Conservation (phyloP, 2,797 vertebrate genomes). For the Chrysolophus pictus region DNA sequence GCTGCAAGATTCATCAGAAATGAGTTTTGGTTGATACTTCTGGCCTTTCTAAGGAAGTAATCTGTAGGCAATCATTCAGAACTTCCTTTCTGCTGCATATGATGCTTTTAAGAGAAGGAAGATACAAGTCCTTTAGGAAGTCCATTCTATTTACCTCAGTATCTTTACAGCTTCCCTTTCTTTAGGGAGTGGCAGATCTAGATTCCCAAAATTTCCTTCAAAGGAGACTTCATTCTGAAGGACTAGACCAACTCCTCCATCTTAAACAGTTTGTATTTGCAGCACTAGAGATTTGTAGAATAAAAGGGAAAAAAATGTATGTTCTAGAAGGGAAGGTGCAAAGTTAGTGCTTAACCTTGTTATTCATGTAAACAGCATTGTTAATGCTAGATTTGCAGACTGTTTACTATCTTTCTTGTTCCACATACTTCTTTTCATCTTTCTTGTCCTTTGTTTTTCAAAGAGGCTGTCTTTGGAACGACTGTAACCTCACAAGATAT, state of each 20-base stretch:
- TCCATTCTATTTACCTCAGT: background rate
- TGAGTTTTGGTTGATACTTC: background rate
- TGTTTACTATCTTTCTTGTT: background rate
- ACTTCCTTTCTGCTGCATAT: background rate
- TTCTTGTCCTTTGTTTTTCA: background rate
- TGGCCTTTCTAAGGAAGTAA: background rate
- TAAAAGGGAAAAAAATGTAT: background rate
- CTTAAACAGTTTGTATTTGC: background rate
- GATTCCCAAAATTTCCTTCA: background rate
- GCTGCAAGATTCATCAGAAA: background rate
- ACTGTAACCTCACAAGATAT: background rate
- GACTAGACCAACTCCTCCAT: background rate
- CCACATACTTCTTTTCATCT: background rate
- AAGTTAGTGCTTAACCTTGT: background rate
- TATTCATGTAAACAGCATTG: background rate
- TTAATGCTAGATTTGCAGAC: background rate
- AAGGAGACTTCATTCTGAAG: background rate
- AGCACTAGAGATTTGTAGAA: background rate
- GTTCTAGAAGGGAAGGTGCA: background rate
- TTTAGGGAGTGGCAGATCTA: background rate
- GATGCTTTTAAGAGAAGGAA: background rate
- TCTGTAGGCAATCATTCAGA: background rate
- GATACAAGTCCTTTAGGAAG: background rate
- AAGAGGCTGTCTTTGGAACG: background rate
- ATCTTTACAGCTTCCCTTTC: background rate